Base-by-base conservation (phyloP, 2,888 invertebrate species). In the Cancer borealis region DNA sequence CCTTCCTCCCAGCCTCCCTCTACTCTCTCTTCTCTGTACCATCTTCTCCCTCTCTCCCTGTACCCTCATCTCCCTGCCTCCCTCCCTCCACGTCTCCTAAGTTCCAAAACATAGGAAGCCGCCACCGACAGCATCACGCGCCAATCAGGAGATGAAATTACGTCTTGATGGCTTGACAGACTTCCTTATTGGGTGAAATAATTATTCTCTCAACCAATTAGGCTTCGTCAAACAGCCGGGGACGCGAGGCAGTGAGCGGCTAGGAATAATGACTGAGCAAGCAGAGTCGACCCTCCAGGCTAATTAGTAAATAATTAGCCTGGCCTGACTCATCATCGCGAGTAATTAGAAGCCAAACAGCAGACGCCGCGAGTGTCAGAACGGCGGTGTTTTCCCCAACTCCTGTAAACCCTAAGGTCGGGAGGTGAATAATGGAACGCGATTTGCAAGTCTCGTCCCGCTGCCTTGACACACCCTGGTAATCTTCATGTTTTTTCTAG, bases 161-260 rank as follows among this genome's bases (percentile, higher is more conserved):
- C 90, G 90, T 49, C 49, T 60, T 90, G 90, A 90, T 90, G 90
- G 26, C 54, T 90, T 90, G 90, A 90, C 46, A 90, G 90, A 90
- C 90, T 90, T 90, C 49, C 90, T 90, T 90, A 90, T 90, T 90
- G 90, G 90, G 54, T 90, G 90, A 90, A 90, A 49, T 90, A 90
- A 90, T 90, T 30, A 49, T 79, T 49, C 54, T 90, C 54, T 54
- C 90, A 60, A 49, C 90, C 54, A 90, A 90, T 90, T 60, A 90
- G 79, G 49, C 90, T 49, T 90, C 49, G 90, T 60, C 90, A 90
- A 90, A 90, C 90, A 54, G 89, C 66, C 66, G 66, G n/a, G n/a
- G 66, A 66, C 66, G 66, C 66, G 66, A 66, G 66, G 66, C 66
- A n/a, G 66, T n/a, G 66, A 66, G 66, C 66, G 66, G 66, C 3